Evolutionary conservation across 2,888 invertebrate genomes (phyloP), one percentile per base, ranked within the genome.

Genomic region (Euzetes globulus): DNA sequence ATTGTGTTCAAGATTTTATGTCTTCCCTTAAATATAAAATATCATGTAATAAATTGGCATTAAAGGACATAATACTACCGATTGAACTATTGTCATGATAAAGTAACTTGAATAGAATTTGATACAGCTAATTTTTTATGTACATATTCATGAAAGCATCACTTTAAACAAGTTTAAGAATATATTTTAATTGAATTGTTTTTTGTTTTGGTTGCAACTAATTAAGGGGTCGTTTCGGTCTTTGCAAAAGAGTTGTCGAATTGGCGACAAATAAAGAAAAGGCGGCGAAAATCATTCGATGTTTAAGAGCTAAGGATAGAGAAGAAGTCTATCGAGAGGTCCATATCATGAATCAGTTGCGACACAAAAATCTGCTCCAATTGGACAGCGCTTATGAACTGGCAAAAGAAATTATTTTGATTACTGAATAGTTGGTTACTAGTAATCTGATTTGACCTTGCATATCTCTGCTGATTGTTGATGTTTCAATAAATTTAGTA

Each of bases 221-320:
- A 65, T 11, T 65, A 11, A 68, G 85, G 78, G 85, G 85, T 29
- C 83, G 84, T 76, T 84, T 85, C 88, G 80, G 85, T 45, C 82
- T 81, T 77, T 85, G 85, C 2, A 83, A 82, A 79, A 81, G 81
- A 47, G 85, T 84, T 75, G 80, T 86, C 58, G 90, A 92, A 78
- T 89, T 87, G 80, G 82, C 82, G 1, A 86, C 87, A 0, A 85
- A 85, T 11, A 86, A 87, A 71, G 86, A 87, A 77, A 87, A 89
- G 79, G 94, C 94, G 0, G 94, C 92, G 6, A 95, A 95, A 83
- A 87, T 91, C 79, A 87, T 93, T 17, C 88, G 88, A 79, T 90
- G 90, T 77, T 87, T 89, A 58, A 89, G 88, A 77, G 83, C 87
- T 15, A 88, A 88, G 77, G 91, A 91, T 82, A 87, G 88, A 75